A percentile compares a stretch with the other conserved stretches of the same genome.
phyloP scores from a whole-genome alignment of 2,888 invertebrate species.

The Bombyx huttoni region DNA sequence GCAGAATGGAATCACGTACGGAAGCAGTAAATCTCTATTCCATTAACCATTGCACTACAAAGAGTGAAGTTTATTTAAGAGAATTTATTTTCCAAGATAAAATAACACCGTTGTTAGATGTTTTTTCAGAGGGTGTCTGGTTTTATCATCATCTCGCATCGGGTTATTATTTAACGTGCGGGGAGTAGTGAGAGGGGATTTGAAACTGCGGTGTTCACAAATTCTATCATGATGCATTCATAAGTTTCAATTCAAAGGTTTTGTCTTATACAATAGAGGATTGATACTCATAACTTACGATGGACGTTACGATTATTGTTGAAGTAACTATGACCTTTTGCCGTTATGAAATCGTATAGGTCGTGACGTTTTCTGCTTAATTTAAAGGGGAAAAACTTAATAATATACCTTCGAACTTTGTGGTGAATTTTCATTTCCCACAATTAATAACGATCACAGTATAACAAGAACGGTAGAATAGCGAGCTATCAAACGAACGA shows the following conservation, averaged over 20 bases:
- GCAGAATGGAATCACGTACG: slow-evolving; percentile 14
- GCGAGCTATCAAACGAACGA: slow-evolving; percentile 3
- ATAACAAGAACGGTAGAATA: slow-evolving; percentile 3
- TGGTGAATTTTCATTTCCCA: slow-evolving; percentile 12
- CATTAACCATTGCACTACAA: slow-evolving; percentile 17
- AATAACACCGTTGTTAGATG: slow-evolving; percentile 24
- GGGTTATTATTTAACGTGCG: too few relatives aligned
- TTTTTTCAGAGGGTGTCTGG: slow-evolving; percentile 7
- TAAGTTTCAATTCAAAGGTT: too few relatives aligned
- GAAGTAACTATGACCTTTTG: too few relatives aligned
- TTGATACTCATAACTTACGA: too few relatives aligned
- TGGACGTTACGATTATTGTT: too few relatives aligned
- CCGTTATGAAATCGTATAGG: too few relatives aligned
- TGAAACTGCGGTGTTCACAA: too few relatives aligned
- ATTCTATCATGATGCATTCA: too few relatives aligned
- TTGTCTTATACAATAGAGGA: too few relatives aligned
- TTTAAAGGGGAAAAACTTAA: neutral
- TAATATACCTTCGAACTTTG: neutral
- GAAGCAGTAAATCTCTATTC: slow-evolving; percentile 20
- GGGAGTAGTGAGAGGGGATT: too few relatives aligned
- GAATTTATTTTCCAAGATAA: slow-evolving; percentile 20
- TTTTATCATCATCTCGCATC: neutral
- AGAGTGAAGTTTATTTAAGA: slow-evolving; percentile 15
- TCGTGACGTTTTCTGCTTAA: neutral
- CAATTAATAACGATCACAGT: slow-evolving; percentile 11